Base-by-base conservation (phyloP, 92 coral and sea anemone species). In the Paramuricea clavata region DNA sequence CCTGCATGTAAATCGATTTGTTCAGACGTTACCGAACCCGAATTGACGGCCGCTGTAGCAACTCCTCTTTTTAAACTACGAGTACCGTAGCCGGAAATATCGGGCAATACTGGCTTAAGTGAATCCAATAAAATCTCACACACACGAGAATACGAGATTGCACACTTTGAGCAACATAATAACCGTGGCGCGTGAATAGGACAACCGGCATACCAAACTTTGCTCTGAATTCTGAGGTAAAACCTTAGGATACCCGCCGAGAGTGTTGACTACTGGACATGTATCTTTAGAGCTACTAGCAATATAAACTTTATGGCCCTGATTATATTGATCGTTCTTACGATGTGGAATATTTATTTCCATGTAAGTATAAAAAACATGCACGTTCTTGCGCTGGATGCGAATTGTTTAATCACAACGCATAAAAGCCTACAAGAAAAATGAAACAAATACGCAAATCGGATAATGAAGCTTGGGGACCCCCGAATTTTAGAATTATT, bases 41-140 rank as follows among this genome's bases (percentile, higher is more conserved):
- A 69, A 34, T 67, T 32, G 1, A 39, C 17, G 6, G 59, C 74
- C 82, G 32, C n/a, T n/a, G 77, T 49, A 13, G 86, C 92, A 27
- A 33, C 86, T 3, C 89, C 92, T 61, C 78, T 85, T 50, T 86
- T 84, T 0, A 85, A 57, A 43, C 90, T 89, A 21, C 73, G 90
- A 17, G 87, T 79, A 60, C 90, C 87, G 47, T 34, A 86, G 19
- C 49, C 27, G 30, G 57, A 41, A 49, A 67, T 49, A 85, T 85
- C 79, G 21, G 30, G 32, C 31, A 76, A 83, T 74, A 89, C 43
- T 50, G 23, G 13, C 3, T 25, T 23, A 8, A 77, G 33, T 22
- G 81, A 83, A 23, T 85, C 72, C 16, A 76, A 77, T 62, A 85
- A 76, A 78, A 85, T 85, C 67, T 89, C 84, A 32, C 75, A 25